Evolutionary conservation across 2,888 invertebrate species (phyloP).

Genomic region (Melanchra persicariae): DNA sequence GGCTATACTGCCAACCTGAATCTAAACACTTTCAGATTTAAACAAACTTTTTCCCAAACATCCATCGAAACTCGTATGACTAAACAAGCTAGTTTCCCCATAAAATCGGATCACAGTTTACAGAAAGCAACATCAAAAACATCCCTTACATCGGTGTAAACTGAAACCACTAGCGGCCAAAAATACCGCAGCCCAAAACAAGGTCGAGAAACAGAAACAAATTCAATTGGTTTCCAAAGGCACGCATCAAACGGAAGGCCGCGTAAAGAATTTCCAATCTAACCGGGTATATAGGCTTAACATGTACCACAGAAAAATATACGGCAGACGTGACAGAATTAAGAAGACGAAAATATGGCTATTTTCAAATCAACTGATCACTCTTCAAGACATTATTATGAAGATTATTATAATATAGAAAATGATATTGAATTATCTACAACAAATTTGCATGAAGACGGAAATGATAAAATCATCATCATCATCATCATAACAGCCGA

Average conservation of each 20-base stretch:
- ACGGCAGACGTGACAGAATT: slow-evolving; percentile 42
- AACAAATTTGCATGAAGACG: background rate
- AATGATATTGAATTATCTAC: background rate
- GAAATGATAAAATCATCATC: background rate
- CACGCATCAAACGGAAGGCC: slow-evolving; percentile 73
- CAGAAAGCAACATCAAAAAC: slow-evolving; percentile 12
- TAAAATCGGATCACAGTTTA: slow-evolving; percentile 8
- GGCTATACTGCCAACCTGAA: no score
- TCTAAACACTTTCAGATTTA: background rate
- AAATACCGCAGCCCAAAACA: slow-evolving; percentile 58
- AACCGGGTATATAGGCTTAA: slow-evolving; percentile 57
- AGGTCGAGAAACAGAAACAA: slow-evolving; percentile 69
- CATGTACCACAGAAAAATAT: slow-evolving; percentile 51
- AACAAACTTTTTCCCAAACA: background rate
- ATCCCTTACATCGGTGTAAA: slow-evolving; percentile 37
- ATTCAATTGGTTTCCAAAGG: slow-evolving; percentile 79
- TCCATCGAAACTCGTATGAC: background rate
- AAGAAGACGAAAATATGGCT: slow-evolving; percentile 16
- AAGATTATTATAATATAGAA: background rate
- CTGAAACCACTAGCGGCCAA: slow-evolving; percentile 44
- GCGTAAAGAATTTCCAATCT: slow-evolving; percentile 81
- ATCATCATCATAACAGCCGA: no score
- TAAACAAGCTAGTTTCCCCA: slow-evolving; percentile 1
- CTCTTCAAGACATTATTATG: background rate
- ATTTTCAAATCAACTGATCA: background rate